Percentiles rank a stretch among this genome's conserved stretches.
Evolutionary conservation across 2,888 invertebrate genomes (phyloP).

Genomic region (Dolichopus griseipennis): DNA sequence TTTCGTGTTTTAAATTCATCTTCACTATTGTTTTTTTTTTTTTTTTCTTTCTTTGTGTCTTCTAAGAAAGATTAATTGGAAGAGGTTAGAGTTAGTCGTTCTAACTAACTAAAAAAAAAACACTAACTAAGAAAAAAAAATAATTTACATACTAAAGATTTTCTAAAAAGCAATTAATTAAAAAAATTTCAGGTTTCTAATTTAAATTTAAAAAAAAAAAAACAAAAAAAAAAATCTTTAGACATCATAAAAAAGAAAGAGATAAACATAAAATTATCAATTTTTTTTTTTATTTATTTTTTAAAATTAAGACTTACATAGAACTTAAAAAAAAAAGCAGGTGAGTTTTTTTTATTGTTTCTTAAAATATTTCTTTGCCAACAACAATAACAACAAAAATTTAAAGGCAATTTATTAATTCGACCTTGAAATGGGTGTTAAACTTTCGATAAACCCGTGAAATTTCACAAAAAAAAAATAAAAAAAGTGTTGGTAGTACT

Average conservation of each 20-base stretch:
- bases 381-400: too few species aligned
- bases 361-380: too few species aligned
- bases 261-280: not conserved
- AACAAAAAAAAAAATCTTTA: not conserved
- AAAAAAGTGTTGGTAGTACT: not conserved
- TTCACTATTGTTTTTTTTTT: not conserved
- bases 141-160: not conserved
- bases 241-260: not conserved
- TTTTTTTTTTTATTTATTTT: not conserved
- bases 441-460: conserved; percentile 2
- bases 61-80: not conserved
- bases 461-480: not conserved
- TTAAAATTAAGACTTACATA: not conserved
- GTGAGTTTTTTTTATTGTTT: not conserved
- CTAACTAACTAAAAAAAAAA: not conserved
- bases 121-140: too few species aligned
- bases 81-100: not conserved
- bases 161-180: not conserved
- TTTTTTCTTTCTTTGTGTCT: not conserved
- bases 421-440: conserved; percentile 4
- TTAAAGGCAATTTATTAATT: not conserved
- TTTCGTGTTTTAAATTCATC: too few species aligned
- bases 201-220: too few species aligned
- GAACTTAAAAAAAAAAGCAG: not conserved
- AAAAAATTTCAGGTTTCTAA: not conserved